phyloP scores from a whole-genome alignment of 2,888 invertebrate genomes.

The Temnothorax ravouxi region DNA sequence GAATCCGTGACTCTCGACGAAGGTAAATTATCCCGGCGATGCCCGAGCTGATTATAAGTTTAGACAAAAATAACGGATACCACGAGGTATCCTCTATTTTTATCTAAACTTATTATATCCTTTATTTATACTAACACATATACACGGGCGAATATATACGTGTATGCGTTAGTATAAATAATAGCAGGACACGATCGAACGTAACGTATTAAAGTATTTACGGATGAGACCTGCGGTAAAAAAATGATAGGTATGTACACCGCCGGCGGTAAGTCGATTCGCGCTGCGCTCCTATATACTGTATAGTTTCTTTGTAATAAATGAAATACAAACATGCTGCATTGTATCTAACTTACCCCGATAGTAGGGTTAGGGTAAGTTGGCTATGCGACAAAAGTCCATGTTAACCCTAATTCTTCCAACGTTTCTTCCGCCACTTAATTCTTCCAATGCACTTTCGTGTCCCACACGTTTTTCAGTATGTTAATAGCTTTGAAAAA shows the following conservation, averaged over 20 bases:
- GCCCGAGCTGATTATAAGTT: constrained; percentile 37
- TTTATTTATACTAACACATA: neutral
- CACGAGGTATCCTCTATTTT: neutral
- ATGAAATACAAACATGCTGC: too few species aligned
- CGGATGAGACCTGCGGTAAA: constrained; percentile 45
- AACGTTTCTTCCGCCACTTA: too few species aligned
- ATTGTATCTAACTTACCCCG: too few species aligned
- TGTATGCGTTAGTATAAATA: constrained; percentile 48
- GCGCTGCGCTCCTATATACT: neutral
- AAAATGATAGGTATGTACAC: constrained; percentile 8
- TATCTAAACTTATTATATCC: too few species aligned
- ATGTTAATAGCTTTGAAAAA: too few species aligned
- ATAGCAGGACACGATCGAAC: constrained; percentile 52
- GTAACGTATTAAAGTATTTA: constrained; percentile 55
- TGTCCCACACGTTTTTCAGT: too few species aligned
- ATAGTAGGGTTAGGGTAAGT: too few species aligned
- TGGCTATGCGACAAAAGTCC: too few species aligned
- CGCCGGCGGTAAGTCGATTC: neutral
- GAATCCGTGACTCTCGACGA: constrained; percentile 33
- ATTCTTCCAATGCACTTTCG: too few species aligned
- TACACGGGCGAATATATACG: neutral
- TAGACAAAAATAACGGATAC: constrained; percentile 47
- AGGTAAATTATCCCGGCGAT: constrained; percentile 38
- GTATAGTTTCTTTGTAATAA: too few species aligned
- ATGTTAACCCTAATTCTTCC: too few species aligned